Conservation (phyloP, 2,113 vertebrate genomes). For the Irena cyanogastra region DNA sequence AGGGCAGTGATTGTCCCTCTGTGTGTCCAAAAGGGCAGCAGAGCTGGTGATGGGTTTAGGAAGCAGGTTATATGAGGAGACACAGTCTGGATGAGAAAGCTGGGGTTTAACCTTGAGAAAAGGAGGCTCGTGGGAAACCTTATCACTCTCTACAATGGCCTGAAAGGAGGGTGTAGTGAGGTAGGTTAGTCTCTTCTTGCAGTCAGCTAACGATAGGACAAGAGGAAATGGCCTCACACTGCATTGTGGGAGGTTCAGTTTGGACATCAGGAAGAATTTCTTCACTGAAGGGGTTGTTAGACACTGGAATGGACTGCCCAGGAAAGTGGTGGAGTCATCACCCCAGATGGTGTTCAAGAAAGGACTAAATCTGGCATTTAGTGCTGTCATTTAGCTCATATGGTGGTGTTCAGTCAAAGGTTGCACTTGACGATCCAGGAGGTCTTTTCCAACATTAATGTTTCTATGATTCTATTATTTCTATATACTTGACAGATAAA, state of each 20-base stretch:
- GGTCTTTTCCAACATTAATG: background rate
- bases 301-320: background rate
- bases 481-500: background rate
- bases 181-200: background rate
- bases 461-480: background rate
- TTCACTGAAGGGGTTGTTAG: background rate
- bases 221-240: background rate
- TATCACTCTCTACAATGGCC: background rate
- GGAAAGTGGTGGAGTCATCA: background rate
- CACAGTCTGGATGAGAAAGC: background rate
- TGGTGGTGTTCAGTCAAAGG: background rate
- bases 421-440: background rate
- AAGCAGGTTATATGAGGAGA: background rate
- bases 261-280: background rate
- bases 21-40: background rate
- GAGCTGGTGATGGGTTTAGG: background rate
- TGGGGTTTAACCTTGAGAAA: background rate
- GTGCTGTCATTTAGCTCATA: background rate
- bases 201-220: background rate
- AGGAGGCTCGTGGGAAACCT: background rate
- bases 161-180: background rate
- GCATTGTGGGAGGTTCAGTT: background rate
- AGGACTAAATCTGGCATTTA: background rate
- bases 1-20: background rate
- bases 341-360: background rate